These are phyloP conservation scores for Hartigia nigra DNA, from an alignment of 2,888 invertebrate genomes.

Conservation along the genomic window DNA sequence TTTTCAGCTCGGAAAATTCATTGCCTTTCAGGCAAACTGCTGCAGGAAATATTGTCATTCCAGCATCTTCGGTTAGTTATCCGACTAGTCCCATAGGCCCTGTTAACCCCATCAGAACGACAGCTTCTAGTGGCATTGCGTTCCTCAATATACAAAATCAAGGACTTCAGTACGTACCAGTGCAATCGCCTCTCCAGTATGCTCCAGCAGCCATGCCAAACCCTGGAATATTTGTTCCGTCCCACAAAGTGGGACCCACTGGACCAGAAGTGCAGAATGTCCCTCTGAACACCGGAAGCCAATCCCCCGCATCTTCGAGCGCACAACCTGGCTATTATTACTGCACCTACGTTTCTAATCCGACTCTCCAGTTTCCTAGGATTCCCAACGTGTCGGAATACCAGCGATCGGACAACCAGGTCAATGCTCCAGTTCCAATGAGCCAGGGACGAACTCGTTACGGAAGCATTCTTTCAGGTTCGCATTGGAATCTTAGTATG, in stretches of 20 bases:
- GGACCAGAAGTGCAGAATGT: slow-evolving; percentile 22
- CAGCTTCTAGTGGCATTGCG: background rate
- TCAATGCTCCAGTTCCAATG: background rate
- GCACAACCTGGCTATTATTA: slow-evolving; percentile 29
- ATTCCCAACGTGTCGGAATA: slow-evolving; percentile 40
- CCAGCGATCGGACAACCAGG: slow-evolving; percentile 14
- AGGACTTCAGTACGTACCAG: background rate
- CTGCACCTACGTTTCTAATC: slow-evolving; percentile 48
- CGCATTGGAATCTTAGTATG: background rate
- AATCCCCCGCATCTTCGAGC: slow-evolving; percentile 13
- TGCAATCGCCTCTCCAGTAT: slow-evolving; percentile 13
- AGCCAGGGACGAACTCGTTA: background rate
- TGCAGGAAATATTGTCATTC: slow-evolving; percentile 23
- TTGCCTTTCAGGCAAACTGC: slow-evolving; percentile 4
- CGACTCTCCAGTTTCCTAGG: slow-evolving; percentile 44
- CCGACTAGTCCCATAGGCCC: background rate
- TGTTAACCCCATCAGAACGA: background rate
- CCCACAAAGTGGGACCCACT: slow-evolving; percentile 26
- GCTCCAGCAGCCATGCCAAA: slow-evolving; percentile 3
- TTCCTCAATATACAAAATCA: background rate
- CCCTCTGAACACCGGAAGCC: slow-evolving; percentile 1
- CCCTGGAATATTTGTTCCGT: slow-evolving; percentile 6
- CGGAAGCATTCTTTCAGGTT: background rate
- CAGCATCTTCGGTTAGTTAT: slow-evolving; percentile 23
- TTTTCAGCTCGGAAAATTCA: slow-evolving; percentile 14